phyloP scores from a whole-genome alignment of 2,113 vertebrate species.

The Orientallactaga bullata region DNA sequence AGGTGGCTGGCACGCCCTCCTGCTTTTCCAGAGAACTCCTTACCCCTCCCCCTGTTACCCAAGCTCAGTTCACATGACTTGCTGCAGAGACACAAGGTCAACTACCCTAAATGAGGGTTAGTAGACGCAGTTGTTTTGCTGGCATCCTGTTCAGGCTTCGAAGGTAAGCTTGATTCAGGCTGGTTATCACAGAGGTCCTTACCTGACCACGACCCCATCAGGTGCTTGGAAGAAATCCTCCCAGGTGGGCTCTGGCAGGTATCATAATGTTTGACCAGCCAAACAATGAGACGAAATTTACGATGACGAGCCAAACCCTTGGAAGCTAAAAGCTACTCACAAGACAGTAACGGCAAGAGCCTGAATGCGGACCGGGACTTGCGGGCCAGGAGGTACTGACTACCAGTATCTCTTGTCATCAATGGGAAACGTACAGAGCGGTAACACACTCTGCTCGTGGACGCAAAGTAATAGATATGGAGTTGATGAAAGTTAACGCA shows the following conservation, averaged over 20 bases:
- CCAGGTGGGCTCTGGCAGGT: neutral
- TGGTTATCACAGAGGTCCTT: neutral
- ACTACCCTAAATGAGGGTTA: constrained; percentile 21
- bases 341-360: neutral
- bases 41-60: neutral
- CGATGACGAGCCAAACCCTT: neutral
- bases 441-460: neutral
- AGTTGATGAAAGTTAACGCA: neutral
- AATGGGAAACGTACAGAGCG: neutral
- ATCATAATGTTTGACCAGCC: neutral
- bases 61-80: constrained; percentile 59
- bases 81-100: neutral
- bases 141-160: constrained; percentile 37
- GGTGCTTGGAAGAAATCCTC: neutral
- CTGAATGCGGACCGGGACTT: neutral
- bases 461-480: neutral
- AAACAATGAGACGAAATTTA: neutral
- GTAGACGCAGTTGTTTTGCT: neutral
- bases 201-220: neutral
- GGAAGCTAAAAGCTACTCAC: neutral
- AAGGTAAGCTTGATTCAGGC: neutral
- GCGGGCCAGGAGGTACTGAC: neutral
- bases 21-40: constrained; percentile 17
- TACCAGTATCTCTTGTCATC: neutral
- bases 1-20: neutral